Conservation (phyloP, 2,888 invertebrate genomes). For the Germaria angustata region DNA sequence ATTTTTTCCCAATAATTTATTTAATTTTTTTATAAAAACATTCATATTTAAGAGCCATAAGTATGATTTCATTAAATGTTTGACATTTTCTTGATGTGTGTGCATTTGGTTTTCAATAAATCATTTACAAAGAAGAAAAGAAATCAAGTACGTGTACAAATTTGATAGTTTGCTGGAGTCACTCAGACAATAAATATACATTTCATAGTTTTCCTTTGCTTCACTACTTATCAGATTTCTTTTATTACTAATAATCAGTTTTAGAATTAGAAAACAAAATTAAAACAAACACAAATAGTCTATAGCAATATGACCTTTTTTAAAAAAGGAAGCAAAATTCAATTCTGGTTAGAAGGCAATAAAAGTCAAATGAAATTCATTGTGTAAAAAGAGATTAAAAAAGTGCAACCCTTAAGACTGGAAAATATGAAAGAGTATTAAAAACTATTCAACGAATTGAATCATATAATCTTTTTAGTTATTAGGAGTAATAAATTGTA, state of each 20-base stretch:
- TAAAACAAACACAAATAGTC: neutral
- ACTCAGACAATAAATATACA: slow-evolving; percentile 1
- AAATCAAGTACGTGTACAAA: slow-evolving; percentile 8
- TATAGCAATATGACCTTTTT: neutral
- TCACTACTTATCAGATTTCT: neutral
- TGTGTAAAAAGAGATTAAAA: neutral
- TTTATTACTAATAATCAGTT: neutral
- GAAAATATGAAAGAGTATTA: neutral
- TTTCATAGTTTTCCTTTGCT: neutral
- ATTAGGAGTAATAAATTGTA: neutral
- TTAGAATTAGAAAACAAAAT: neutral
- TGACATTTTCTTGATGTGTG: slow-evolving; percentile 52
- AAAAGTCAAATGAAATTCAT: neutral
- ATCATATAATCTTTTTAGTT: neutral
- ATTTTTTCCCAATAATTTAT: neutral
- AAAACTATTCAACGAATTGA: neutral
- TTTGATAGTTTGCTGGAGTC: slow-evolving; percentile 21
- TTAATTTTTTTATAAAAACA: neutral
- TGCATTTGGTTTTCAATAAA: slow-evolving; percentile 48
- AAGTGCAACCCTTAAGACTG: neutral
- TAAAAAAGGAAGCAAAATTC: neutral
- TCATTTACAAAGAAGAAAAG: slow-evolving; percentile 27
- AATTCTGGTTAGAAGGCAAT: neutral
- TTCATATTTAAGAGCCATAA: slow-evolving; percentile 3
- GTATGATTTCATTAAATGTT: slow-evolving; percentile 35